Percentiles rank a stretch among this genome's conserved stretches.
phyloP scores from a whole-genome alignment of 2,888 invertebrate genomes.

The Hecatera dysodea region DNA sequence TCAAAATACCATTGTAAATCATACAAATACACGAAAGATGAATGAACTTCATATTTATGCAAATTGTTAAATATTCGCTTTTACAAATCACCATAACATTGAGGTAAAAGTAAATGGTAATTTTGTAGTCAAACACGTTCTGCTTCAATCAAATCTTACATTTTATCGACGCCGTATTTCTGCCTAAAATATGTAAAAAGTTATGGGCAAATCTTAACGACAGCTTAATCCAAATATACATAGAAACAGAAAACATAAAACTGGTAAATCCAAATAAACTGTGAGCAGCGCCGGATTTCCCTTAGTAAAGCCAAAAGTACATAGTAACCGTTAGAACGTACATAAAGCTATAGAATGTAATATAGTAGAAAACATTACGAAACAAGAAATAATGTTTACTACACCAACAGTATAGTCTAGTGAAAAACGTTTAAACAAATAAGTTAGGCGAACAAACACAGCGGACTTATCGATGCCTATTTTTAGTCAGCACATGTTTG shows the following conservation, averaged over 20 bases:
- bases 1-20: conserved; percentile 31
- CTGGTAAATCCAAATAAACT: conserved; percentile 42
- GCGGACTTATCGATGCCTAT: conserved; percentile 65
- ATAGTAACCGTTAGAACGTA: conserved; percentile 19
- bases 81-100: conserved; percentile 29
- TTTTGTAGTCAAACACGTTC: conserved; percentile 43
- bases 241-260: conserved; percentile 32
- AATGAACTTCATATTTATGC: conserved; percentile 54
- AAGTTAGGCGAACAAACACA: conserved; percentile 65
- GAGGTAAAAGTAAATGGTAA: conserved; percentile 39
- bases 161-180: conserved; percentile 2
- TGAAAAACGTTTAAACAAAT: conserved; percentile 63
- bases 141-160: conserved; percentile 8
- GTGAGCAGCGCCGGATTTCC: conserved; percentile 56
- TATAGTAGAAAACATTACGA: conserved; percentile 53
- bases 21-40: conserved; percentile 34
- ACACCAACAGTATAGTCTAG: conserved; percentile 57
- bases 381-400: conserved; percentile 63
- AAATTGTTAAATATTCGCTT: conserved; percentile 36
- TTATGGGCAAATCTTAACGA: conserved; percentile 21
- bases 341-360: conserved; percentile 28
- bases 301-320: conserved; percentile 47
- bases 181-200: conserved; percentile 25
- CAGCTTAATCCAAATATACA: conserved; percentile 37
- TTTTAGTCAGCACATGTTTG: conserved; percentile 68